Evolutionary conservation across 2,888 invertebrate genomes (phyloP).

Genomic region (Carterocephalus palaemon): DNA sequence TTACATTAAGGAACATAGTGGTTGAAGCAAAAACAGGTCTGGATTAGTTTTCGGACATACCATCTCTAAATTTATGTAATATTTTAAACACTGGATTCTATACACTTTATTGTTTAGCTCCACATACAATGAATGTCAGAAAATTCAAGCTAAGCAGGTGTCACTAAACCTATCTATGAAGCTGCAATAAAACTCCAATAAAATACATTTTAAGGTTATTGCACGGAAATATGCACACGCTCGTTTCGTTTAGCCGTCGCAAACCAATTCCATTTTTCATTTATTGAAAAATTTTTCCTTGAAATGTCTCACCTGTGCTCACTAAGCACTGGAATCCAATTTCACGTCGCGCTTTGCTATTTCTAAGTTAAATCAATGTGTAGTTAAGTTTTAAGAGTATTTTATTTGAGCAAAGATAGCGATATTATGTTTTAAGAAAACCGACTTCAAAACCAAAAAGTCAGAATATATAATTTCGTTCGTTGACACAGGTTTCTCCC

Average conservation of each 20-base stretch:
- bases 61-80: no score
- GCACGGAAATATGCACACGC: conserved; percentile 24
- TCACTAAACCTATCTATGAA: conserved; percentile 13
- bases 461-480: no score
- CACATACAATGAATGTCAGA: not conserved
- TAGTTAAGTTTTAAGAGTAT: conserved; percentile 11
- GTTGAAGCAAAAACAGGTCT: not conserved
- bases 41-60: not conserved
- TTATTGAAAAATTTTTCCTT: conserved; percentile 53
- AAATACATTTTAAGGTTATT: conserved; percentile 15
- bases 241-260: conserved; percentile 37
- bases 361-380: conserved; percentile 38
- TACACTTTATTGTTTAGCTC: no score
- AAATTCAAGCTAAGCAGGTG: not conserved
- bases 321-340: conserved; percentile 57
- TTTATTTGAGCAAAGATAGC: conserved; percentile 10
- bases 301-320: conserved; percentile 62
- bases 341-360: conserved; percentile 41
- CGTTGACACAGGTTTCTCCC: no score
- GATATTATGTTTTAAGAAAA: no score
- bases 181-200: conserved; percentile 14
- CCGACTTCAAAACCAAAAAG: no score
- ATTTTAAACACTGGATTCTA: no score
- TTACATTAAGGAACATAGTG: not conserved
- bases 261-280: conserved; percentile 60